Percentiles rank a stretch among this genome's conserved stretches.
Conservation (phyloP, 2,113 vertebrate species). For the Cinclus mexicanus region DNA sequence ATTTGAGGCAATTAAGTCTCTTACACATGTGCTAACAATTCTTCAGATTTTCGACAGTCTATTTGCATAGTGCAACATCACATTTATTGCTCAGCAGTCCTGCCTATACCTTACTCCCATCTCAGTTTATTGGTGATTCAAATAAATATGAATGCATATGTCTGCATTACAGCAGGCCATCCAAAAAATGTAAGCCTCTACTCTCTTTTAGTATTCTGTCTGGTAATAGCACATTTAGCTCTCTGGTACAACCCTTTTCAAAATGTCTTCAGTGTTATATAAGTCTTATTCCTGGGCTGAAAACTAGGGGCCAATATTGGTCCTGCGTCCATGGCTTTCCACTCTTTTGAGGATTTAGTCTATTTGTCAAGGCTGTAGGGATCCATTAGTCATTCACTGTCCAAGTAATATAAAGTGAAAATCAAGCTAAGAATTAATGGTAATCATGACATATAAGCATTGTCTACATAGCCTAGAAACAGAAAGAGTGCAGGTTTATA, state of each 20-base stretch:
- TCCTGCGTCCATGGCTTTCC: not conserved
- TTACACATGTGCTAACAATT: not conserved
- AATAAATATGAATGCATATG: not conserved
- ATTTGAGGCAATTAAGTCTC: not conserved
- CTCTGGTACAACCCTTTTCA: not conserved
- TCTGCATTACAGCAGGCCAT: not conserved
- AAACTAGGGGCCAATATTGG: not conserved
- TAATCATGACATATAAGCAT: not conserved
- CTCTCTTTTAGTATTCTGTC: not conserved
- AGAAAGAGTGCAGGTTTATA: not conserved
- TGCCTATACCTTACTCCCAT: not conserved
- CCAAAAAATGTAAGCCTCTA: not conserved
- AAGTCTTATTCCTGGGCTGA: not conserved
- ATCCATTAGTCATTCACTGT: not conserved
- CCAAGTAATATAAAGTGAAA: not conserved
- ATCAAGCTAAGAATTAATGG: not conserved
- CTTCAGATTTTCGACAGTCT: not conserved
- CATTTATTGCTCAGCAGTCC: not conserved
- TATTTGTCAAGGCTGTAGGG: not conserved
- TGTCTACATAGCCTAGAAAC: not conserved
- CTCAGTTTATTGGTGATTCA: not conserved
- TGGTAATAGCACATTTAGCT: not conserved
- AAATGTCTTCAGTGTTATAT: rapidly evolving
- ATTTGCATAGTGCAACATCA: not conserved
- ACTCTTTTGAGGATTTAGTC: not conserved